Base-by-base conservation (phyloP, 1,140 invertebrate genomes). In the Neodiprion lecontei region DNA sequence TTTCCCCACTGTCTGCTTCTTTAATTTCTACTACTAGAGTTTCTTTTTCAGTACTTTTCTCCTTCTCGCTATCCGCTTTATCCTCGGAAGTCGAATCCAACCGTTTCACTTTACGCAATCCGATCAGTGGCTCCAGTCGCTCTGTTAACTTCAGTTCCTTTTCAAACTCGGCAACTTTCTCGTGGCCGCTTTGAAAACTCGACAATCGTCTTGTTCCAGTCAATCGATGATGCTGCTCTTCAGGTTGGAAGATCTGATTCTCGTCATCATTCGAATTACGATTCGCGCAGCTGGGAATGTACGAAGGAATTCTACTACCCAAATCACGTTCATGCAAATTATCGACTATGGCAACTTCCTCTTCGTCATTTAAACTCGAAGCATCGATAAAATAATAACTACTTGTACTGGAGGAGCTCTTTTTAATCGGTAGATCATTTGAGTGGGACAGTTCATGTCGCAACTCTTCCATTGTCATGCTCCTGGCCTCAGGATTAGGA, bases 361-460 rank as follows among this genome's bases (percentile, higher is more conserved):
- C 85, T 82, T 95, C 93, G 80, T 95, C 93, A 10, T 90, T 90
- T 47, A 95, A 85, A 79, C 90, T 92, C 1, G 93, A 92, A 40
- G 94, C 94, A 84, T 95, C 94, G 74, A 95, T 94, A 79, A 95
- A 95, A 83, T 92, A 94, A 76, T 88, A 89, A 77, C 85, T 89
- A 11, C 84, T 89, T 0, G 72, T 83, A 78, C 67, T 88, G 73
- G 70, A 85, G 77, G 78, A 88, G 76, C 76, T 80, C 61, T 78
- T 82, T 50, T 76, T 78, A 7, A 74, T 48, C 28, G 10, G 65
- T 9, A 53, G 10, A 47, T 86, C 71, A 67, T 72, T 74, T 67
- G 75, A 75, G 17, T 75, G 68, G 7, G 77, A 74, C 9, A 74
- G 67, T 17, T 73, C 72, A 65, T 76, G 73, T 69, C 71, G 50